Evolutionary conservation across 2,888 invertebrate species (phyloP), one percentile per base, ranked within the genome.

Genomic region (Ceraclea dissimilis): DNA sequence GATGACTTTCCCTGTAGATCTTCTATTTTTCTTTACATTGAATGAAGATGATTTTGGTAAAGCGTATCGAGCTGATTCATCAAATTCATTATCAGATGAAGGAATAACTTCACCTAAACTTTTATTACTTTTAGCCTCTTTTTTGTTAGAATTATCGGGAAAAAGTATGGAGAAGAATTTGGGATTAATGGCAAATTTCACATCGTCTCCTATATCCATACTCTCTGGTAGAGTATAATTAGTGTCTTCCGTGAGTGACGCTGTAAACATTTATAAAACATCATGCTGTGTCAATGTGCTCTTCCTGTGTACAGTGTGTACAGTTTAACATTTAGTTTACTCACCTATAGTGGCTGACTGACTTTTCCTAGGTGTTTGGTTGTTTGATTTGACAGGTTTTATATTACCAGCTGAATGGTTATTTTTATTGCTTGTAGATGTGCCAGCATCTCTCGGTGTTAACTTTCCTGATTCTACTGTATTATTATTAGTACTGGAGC

Each of bases 151-250:
- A 4, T 52, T 11, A 16, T 44, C 19, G 2, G 44, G 21, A 52
- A 49, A 52, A 1, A 48, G 19, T 31, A 31, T 13, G 48, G 20
- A 21, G n/a, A 43, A 52, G 22, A 49, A 56, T 17, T 49, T 39
- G 6, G 56, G 56, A 8, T 56, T 56, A 19, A 56, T 39, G 31
- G 48, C 48, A 48, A 52, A 56, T 22, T 34, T 51, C 4, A 39
- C 39, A 39, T 13, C 13, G 39, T 13, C 31, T 22, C 51, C 48
- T 51, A 51, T 48, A 31, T 56, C 56, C 10, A 44, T 44, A 20
- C 10, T 51, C 19, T 51, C 51, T 16, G 31, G 20, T 8, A 18
- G 13, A 11, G 22, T 16, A 16, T 39, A 8, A 39, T 13, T 39
- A 2, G 39, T 8, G n/a, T 47, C 16, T 39, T 39, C 39, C 13